These are phyloP conservation scores for Cephalophus harveyi DNA, from an alignment of 2,113 vertebrate species.

Conservation along the genomic window DNA sequence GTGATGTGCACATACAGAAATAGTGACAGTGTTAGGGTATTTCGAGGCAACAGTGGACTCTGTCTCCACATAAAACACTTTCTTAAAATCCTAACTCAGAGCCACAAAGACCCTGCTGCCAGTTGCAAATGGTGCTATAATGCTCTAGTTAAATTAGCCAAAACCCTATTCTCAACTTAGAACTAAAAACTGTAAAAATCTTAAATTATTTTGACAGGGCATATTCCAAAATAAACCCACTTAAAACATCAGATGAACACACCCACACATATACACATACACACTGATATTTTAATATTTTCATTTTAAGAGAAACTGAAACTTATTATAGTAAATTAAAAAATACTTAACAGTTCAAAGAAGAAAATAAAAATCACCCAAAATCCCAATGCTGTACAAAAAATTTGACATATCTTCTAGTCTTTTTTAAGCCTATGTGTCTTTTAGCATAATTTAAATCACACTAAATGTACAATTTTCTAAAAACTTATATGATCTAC, in stretches of 20 bases:
- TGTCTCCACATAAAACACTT: constrained; percentile 7
- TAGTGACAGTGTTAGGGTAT: background rate
- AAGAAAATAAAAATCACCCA: background rate
- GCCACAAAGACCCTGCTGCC: background rate
- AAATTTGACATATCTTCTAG: background rate
- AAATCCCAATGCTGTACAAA: background rate
- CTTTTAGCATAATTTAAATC: background rate
- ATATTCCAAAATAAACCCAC: background rate
- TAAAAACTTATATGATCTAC: background rate
- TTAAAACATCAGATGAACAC: background rate
- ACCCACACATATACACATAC: background rate
- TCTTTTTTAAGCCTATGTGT: background rate
- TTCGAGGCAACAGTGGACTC: background rate
- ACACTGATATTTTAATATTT: background rate
- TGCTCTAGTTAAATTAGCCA: background rate
- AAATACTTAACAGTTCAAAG: background rate
- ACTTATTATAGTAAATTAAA: background rate
- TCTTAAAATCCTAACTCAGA: background rate
- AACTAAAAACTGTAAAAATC: background rate
- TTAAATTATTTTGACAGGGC: constrained; percentile 14
- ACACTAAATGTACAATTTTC: background rate
- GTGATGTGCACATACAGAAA: background rate
- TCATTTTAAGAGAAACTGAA: constrained; percentile 2
- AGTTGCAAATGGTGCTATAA: background rate
- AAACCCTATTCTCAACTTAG: background rate